phyloP scores from a whole-genome alignment of 1,140 invertebrate genomes.

The Drosophila repleta region DNA sequence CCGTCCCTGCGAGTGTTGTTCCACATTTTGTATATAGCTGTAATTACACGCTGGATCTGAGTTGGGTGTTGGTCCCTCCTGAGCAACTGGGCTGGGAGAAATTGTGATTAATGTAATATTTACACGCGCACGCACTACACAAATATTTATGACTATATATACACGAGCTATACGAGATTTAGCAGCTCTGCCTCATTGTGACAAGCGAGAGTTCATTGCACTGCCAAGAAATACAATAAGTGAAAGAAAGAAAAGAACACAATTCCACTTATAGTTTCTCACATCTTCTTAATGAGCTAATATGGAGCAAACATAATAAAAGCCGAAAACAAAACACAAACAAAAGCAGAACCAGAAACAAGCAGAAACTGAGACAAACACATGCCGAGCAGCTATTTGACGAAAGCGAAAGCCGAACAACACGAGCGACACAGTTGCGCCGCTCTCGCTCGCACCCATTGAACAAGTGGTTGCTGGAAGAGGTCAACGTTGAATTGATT shows the following conservation, averaged over 20 bases:
- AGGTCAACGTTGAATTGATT: constrained; percentile 48
- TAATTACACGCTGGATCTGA: constrained; percentile 52
- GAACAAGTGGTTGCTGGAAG: constrained; percentile 59
- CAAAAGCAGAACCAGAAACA: constrained; percentile 18
- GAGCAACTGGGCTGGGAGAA: constrained; percentile 10
- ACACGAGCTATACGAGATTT: constrained; percentile 2
- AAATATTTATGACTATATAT: too few relatives aligned
- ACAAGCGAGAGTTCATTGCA: constrained; percentile 51
- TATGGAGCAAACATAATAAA: constrained; percentile 17
- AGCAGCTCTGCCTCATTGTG: constrained; percentile 16
- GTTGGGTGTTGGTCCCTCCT: constrained; percentile 20
- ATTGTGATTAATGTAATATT: constrained; percentile 69
- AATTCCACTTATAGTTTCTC: neutral
- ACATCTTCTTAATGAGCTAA: constrained; percentile 6
- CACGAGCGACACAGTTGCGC: constrained; percentile 25
- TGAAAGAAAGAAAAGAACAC: neutral
- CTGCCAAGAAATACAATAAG: constrained; percentile 28
- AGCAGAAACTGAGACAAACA: constrained; percentile 27
- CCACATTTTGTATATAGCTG: constrained; percentile 39
- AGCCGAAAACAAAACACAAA: constrained; percentile 15
- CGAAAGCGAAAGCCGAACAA: constrained; percentile 63
- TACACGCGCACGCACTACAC: constrained; percentile 54
- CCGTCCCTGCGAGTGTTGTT: constrained; percentile 31
- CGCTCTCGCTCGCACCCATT: neutral
- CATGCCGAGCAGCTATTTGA: constrained; percentile 53